Percentiles rank a stretch among this genome's conserved stretches.
Conservation (phyloP, 2,888 invertebrate species). For the Eupithecia dodoneata region DNA sequence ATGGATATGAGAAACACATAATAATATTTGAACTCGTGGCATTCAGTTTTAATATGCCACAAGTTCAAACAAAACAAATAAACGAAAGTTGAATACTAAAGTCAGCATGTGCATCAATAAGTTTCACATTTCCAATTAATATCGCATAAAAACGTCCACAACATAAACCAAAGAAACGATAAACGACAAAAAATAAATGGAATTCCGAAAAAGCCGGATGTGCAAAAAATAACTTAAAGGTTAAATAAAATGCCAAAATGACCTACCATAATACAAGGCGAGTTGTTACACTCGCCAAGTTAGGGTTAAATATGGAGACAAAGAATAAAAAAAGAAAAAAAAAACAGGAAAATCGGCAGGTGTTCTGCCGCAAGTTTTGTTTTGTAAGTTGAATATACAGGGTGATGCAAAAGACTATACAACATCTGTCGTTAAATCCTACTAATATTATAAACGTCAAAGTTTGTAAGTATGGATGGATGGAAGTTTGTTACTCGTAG, state of each 20-base stretch:
- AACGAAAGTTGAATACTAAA: not conserved
- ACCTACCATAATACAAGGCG: conserved; percentile 70
- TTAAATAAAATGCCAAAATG: conserved; percentile 59
- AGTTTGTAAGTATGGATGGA: no score
- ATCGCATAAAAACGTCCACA: conserved; percentile 4
- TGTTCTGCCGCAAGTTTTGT: conserved; percentile 48
- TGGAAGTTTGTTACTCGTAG: no score
- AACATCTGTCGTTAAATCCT: not conserved
- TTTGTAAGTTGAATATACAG: conserved; percentile 51
- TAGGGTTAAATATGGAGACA: conserved; percentile 58
- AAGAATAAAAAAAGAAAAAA: conserved; percentile 54
- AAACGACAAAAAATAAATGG: conserved; percentile 6
- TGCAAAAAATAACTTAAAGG: conserved; percentile 50
- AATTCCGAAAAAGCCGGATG: conserved; percentile 45
- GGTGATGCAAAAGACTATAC: conserved; percentile 29
- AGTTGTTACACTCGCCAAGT: conserved; percentile 62
- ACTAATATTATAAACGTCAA: no score
- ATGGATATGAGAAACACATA: no score
- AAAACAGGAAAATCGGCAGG: conserved; percentile 65
- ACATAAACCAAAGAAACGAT: conserved; percentile 9
- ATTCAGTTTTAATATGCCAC: not conserved
- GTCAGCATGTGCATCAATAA: not conserved
- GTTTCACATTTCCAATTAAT: not conserved
- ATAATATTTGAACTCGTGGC: no score
- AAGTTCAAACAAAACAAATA: not conserved